Conservation (phyloP, 2,888 invertebrate species). For the Silvanus unidentatus region DNA sequence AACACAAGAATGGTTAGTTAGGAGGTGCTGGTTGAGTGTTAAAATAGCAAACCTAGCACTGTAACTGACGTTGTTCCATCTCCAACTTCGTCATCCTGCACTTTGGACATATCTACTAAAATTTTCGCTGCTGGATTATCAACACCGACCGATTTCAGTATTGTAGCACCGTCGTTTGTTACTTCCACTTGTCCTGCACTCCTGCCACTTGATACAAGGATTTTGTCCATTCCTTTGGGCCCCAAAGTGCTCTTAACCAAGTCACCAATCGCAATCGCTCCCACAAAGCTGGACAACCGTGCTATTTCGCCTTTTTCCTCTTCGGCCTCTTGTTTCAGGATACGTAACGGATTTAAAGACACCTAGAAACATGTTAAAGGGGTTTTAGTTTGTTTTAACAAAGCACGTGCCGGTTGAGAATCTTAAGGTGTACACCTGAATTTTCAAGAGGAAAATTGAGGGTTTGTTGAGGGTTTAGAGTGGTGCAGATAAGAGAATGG, state of each 20-base stretch:
- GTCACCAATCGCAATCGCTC: conserved; percentile 98
- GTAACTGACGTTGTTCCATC: conserved; percentile 99
- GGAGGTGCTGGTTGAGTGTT: too few species aligned
- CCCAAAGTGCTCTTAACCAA: conserved; percentile 96
- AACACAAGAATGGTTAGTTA: conserved; percentile 11
- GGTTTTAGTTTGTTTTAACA: conserved; percentile 4
- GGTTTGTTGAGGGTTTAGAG: not conserved
- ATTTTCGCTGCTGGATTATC: conserved; percentile 99
- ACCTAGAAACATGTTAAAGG: conserved; percentile 51
- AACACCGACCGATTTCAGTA: conserved; percentile 90
- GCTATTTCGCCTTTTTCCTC: conserved; percentile 98
- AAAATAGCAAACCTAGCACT: conserved; percentile 58
- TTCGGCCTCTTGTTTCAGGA: conserved; percentile 93
- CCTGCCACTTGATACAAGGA: conserved; percentile 73
- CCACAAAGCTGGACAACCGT: conserved; percentile 94
- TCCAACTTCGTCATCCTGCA: conserved; percentile 98
- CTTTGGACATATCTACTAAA: conserved; percentile 96
- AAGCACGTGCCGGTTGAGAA: conserved; percentile 27
- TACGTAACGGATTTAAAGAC: conserved; percentile 87
- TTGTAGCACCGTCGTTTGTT: conserved; percentile 99
- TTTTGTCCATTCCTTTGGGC: conserved; percentile 98
- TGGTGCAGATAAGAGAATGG: not conserved
- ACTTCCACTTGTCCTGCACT: conserved; percentile 84
- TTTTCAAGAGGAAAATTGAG: conserved; percentile 9
- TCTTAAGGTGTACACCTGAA: conserved; percentile 28